Conservation (phyloP, 2,113 vertebrate species). For the Podocnemis expansa region DNA sequence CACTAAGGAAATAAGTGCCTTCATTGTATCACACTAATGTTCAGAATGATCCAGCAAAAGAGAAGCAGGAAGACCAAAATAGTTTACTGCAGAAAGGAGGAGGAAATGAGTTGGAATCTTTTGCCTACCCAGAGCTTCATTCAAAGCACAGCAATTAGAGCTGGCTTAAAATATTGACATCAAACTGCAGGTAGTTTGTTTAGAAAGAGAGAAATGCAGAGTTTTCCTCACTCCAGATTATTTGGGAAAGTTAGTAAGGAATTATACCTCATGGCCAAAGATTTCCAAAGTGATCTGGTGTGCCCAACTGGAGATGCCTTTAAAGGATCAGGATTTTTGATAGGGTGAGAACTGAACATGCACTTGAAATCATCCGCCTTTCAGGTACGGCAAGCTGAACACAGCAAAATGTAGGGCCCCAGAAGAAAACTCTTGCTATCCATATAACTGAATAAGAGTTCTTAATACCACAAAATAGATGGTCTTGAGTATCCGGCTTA, state of each 20-base stretch:
- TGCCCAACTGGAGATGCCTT: neutral
- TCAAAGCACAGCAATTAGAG: neutral
- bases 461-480: neutral
- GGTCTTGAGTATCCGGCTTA: neutral
- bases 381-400: neutral
- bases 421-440: neutral
- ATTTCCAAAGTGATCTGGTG: neutral
- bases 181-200: neutral
- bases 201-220: neutral
- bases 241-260: neutral
- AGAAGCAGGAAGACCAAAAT: neutral
- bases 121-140: neutral
- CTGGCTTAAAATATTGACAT: neutral
- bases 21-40: neutral
- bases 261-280: neutral
- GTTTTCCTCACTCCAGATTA: neutral
- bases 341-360: too few relatives aligned
- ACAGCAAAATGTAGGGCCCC: neutral
- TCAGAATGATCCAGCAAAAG: neutral
- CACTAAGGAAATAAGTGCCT: neutral
- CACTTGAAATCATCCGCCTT: neutral
- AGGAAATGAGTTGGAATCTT: neutral
- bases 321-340: neutral
- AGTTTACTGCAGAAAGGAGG: neutral
- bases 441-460: neutral